Conservation (phyloP, 2,888 invertebrate species). For the Temnothorax rugatulus region DNA sequence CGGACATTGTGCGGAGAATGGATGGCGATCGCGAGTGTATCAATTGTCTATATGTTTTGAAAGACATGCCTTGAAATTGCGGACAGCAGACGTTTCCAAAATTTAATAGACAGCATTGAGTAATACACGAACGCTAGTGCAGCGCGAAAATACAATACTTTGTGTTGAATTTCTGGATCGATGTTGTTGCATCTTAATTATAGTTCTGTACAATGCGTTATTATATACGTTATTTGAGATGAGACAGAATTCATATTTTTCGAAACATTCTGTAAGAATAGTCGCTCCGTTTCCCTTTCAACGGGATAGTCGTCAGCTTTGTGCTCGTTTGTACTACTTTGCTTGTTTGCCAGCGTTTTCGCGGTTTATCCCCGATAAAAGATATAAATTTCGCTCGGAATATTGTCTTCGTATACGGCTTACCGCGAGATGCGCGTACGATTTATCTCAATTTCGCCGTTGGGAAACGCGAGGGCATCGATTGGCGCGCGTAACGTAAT, state of each 20-base stretch:
- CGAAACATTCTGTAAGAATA: background rate
- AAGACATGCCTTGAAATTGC: conserved; percentile 1
- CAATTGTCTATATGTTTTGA: background rate
- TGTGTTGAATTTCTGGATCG: conserved; percentile 1
- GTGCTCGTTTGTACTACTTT: background rate
- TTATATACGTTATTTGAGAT: background rate
- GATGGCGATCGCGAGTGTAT: conserved; percentile 17
- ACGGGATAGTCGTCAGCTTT: background rate
- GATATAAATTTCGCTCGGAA: conserved; percentile 35
- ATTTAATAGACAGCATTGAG: background rate
- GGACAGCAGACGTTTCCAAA: background rate
- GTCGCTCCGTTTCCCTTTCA: background rate
- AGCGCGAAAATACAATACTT: background rate
- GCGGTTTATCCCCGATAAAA: conserved; percentile 11
- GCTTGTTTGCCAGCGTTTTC: conserved; percentile 6
- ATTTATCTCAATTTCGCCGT: conserved; percentile 37
- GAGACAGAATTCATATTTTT: background rate
- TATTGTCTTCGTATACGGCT: conserved; percentile 13
- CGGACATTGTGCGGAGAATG: background rate
- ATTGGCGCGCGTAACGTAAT: conserved; percentile 27
- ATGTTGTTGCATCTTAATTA: background rate
- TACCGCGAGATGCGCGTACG: background rate
- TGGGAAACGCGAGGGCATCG: background rate
- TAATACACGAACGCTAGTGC: background rate
- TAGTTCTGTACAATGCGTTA: background rate